Evolutionary conservation across 2,113 vertebrate genomes (phyloP), one percentile per base, ranked within the genome.

Genomic region (Entelurus aequoreus): DNA sequence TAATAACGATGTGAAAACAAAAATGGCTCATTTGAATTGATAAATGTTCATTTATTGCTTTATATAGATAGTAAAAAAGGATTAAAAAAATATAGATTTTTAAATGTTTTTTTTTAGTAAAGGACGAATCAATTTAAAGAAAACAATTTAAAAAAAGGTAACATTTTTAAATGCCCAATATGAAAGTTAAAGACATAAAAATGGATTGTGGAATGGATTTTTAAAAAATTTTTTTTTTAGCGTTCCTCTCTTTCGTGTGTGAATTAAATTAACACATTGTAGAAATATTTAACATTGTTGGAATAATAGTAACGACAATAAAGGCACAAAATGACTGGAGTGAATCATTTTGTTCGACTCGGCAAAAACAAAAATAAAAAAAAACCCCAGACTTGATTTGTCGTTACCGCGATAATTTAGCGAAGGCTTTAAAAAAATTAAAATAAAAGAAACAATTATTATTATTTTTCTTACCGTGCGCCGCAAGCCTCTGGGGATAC

Each of bases 401-500:
- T n/a, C n/a, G 9, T 11, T n/a, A 50, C 37, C 47, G 42, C 13
- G 0, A 54, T 10, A 37, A n/a, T 6, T 28, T 0, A 61, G 49
- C 50, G 36, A 37, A 2, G 5, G 3, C 6, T n/a, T 9, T 54
- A 8, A 8, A 1, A 48, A 66, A 68, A 48, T 6, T 8, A 6
- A 8, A 38, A 6, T 35, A 19, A 68, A 75, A 21, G 2, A 38
- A 40, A n/a, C n/a, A n/a, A n/a, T n/a, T n/a, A n/a, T n/a, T n/a
- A n/a, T n/a, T 53, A 5, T 5, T 4, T 15, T 5, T 70, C 86
- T 86, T 87, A 88, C 84, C 86, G 77, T 70, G 56, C 49, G 55
- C 54, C 57, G 62, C 56, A 60, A 72, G 40, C 55, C 71, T 68
- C 72, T 60, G 4, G 68, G 65, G 69, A 68, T 40, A 44, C 66